Percentiles rank a stretch among this genome's conserved stretches.
phyloP scores from a whole-genome alignment of 1,140 invertebrate genomes.

The Mamestra configurata region DNA sequence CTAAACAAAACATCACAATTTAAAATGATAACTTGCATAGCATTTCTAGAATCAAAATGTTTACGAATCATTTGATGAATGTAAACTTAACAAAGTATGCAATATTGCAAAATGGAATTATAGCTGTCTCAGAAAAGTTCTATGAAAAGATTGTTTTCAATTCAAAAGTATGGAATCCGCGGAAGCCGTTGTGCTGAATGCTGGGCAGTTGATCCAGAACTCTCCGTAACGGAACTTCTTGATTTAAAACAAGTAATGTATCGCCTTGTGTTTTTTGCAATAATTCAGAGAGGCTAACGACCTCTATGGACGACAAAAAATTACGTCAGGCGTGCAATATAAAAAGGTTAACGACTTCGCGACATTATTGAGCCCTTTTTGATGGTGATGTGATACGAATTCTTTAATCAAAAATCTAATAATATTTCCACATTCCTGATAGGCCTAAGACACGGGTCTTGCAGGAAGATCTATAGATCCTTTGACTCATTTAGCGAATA shows the following conservation, averaged over 20 bases:
- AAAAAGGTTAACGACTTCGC: slow-evolving; percentile 44
- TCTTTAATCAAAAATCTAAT: not conserved
- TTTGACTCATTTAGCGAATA: too few relatives aligned
- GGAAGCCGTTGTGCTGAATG: not conserved
- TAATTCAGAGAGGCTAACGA: slow-evolving; percentile 40
- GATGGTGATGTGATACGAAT: not conserved
- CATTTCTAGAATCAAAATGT: slow-evolving; percentile 15
- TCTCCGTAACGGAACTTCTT: slow-evolving; percentile 10
- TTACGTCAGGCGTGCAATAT: slow-evolving; percentile 36
- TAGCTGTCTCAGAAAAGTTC: not conserved
- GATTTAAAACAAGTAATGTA: slow-evolving; percentile 34
- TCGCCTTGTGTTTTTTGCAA: slow-evolving; percentile 40
- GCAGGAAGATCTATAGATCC: too few relatives aligned
- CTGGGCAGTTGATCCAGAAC: slow-evolving; percentile 15
- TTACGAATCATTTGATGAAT: slow-evolving; percentile 22
- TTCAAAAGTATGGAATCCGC: slow-evolving; percentile 9
- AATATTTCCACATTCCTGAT: not conserved
- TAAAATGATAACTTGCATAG: slow-evolving; percentile 14
- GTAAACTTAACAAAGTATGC: slow-evolving; percentile 27
- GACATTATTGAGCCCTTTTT: slow-evolving; percentile 37
- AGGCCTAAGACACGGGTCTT: not conserved
- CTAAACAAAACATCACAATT: slow-evolving; percentile 1
- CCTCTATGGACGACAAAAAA: slow-evolving; percentile 27
- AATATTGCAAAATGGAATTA: slow-evolving; percentile 21
- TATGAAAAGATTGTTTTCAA: slow-evolving; percentile 11